Base-by-base conservation (phyloP, 2,113 vertebrate species). In the Lasiurus borealis region DNA sequence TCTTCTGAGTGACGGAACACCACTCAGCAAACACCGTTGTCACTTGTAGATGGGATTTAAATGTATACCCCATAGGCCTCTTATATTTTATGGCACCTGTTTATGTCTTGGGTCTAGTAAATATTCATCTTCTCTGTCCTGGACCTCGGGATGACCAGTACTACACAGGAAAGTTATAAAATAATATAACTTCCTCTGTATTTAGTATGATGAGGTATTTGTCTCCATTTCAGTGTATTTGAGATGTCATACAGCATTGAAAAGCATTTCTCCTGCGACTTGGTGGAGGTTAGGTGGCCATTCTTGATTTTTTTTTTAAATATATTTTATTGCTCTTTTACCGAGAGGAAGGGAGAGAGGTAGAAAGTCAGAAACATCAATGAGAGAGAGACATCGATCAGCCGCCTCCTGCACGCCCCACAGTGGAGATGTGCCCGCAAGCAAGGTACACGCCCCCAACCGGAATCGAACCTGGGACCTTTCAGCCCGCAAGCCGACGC, bases 141-240 rank as follows among this genome's bases (percentile, higher is more conserved):
- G 66, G 18, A 62, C 16, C 48, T 93, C 34, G 34, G 10, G 46
- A n/a, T 95, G 62, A 54, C 64, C n/a, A 27, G 4, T 54, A 69
- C 50, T 57, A 90, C 92, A 62, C 18, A 90, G 50, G 27, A 68
- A 86, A 34, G 40, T 77, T 91, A 82, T 19, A n/a, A n/a, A n/a
- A n/a, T n/a, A 27, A 40, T 31, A 29, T 52, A 57, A 44, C n/a
- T 64, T 90, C 66, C 44, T 96, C 62, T 57, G 14, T n/a, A 66
- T 94, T 29, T n/a, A 88, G 10, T 31, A 15, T 76, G n/a, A 11
- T 66, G 36, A 93, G 23, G 0, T 68, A 23, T 34, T 81, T 78
- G 4, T 57, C 11, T 1, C 34, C 77, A 19, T 64, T 80, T 54
- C n/a, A 44, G 23, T 19, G 5, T 87, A 25, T 81, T 68, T 82